Percentiles rank a stretch among this genome's conserved stretches.
Evolutionary conservation across 2,888 invertebrate genomes (phyloP).

Genomic region (Dexiosoma caninum): DNA sequence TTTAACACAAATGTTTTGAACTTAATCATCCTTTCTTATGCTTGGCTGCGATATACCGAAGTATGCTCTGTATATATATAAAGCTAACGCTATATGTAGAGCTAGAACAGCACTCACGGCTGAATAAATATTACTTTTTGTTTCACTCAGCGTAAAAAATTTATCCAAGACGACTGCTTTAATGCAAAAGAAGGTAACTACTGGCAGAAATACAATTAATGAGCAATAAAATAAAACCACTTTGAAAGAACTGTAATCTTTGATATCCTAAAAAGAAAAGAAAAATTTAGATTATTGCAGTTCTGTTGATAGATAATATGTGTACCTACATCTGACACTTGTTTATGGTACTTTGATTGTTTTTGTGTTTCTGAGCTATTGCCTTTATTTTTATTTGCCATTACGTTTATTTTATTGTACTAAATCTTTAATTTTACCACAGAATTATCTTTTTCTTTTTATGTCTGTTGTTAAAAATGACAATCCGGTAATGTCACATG

Average conservation of each 20-base stretch:
- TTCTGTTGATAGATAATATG: not conserved
- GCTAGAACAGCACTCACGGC: conserved; percentile 87
- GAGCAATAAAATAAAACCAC: conserved; percentile 87
- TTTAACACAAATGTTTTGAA: not conserved
- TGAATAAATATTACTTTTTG: conserved; percentile 87
- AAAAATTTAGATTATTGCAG: not conserved
- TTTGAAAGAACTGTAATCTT: conserved; percentile 85
- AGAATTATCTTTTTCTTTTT: not conserved
- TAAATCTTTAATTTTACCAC: conserved; percentile 2
- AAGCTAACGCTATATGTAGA: conserved; percentile 86
- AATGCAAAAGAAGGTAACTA: conserved; percentile 84
- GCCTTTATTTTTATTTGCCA: conserved; percentile 57
- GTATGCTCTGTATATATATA: conserved; percentile 89
- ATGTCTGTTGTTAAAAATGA: conserved; percentile 46
- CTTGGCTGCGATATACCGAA: conserved; percentile 74
- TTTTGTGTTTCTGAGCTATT: conserved; percentile 29
- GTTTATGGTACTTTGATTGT: conserved; percentile 41
- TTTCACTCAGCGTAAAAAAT: conserved; percentile 79
- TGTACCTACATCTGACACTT: conserved; percentile 53
- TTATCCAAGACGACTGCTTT: conserved; percentile 86
- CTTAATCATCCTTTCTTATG: conserved; percentile 59
- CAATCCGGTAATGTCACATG: conserved; percentile 56
- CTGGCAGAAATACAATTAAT: conserved; percentile 86
- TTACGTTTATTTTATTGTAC: conserved; percentile 17
- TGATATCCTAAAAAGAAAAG: conserved; percentile 72